A percentile compares a stretch with the other conserved stretches of the same genome.
phyloP scores from a whole-genome alignment of 2,888 invertebrate genomes.

The Eupelmus urozonus region DNA sequence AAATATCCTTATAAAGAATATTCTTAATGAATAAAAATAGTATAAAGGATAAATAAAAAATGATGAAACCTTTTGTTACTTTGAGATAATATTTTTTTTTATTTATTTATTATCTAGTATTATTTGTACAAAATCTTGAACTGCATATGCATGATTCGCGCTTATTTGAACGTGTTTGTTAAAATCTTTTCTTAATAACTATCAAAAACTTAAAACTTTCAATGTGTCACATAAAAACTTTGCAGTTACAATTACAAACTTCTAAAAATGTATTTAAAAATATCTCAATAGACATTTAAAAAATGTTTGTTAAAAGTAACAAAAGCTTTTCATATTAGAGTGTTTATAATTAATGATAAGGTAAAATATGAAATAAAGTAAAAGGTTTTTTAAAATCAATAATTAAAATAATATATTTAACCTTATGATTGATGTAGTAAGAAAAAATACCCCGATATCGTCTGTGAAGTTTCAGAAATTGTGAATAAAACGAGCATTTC shows the following conservation, averaged over 20 bases:
- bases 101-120: neutral
- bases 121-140: too few species aligned
- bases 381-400: neutral
- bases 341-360: conserved; percentile 48
- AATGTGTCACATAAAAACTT: neutral
- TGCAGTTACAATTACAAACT: too few species aligned
- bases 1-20: conserved; percentile 5
- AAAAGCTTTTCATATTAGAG: conserved; percentile 27
- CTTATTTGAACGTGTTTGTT: neutral
- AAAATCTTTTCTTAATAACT: neutral
- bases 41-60: conserved; percentile 1
- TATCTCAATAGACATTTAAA: conserved; percentile 10
- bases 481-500: conserved; percentile 66
- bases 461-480: conserved; percentile 8
- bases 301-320: conserved; percentile 26
- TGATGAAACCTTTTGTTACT: conserved; percentile 29
- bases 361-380: conserved; percentile 44
- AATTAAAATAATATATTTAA: conserved; percentile 11
- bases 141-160: neutral
- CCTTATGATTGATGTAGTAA: conserved; percentile 52
- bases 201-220: neutral
- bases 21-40: neutral
- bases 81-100: conserved; percentile 18
- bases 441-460: too few species aligned
- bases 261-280: too few species aligned